Base-by-base conservation (phyloP, 2,113 vertebrate genomes). In the Equus przewalskii region DNA sequence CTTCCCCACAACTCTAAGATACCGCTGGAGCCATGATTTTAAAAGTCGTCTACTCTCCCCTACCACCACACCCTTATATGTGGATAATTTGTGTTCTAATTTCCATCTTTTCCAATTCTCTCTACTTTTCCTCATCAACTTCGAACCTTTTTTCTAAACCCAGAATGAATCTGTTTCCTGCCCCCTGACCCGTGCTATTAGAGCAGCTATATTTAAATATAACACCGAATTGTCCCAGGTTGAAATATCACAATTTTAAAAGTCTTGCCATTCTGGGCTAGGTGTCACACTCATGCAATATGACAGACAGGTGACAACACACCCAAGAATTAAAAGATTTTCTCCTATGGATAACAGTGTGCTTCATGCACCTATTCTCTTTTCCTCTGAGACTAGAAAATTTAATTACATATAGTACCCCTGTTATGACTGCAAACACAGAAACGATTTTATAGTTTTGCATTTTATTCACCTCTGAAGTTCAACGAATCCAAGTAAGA, bases 221-320 rank as follows among this genome's bases (percentile, higher is more conserved):
- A 92, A 64, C 69, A 84, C 41, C 78, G 0, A 30, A 96, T 81
- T 97, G 95, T 96, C 96, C 97, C 83, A 94, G 94, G 46, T 97
- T 98, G 79, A 96, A 78, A 33, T 92, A 93, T 60, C 94, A 97
- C 78, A 97, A 79, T 97, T 84, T 86, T 91, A 9, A 96, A 83
- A 96, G 73, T 69, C 92, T 97, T 98, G 94, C 95, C 94, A 98
- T 89, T 93, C 89, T 21, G 79, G 93, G 64, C 76, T 93, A 76
- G 79, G 93, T 97, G 69, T 97, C 96, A 98, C 60, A 95, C 89
- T 91, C 92, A 90, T 84, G 56, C 81, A 49, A 51, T 91, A 65
- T 97, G 97, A 98, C 97, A 98, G 98, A 97, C 98, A 98, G 82
- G 90, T 98, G 98, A 98, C 96, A 98, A 97, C 84, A 98, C 65